phyloP scores from a whole-genome alignment of 2,888 invertebrate genomes.

The Andrena flavipes region DNA sequence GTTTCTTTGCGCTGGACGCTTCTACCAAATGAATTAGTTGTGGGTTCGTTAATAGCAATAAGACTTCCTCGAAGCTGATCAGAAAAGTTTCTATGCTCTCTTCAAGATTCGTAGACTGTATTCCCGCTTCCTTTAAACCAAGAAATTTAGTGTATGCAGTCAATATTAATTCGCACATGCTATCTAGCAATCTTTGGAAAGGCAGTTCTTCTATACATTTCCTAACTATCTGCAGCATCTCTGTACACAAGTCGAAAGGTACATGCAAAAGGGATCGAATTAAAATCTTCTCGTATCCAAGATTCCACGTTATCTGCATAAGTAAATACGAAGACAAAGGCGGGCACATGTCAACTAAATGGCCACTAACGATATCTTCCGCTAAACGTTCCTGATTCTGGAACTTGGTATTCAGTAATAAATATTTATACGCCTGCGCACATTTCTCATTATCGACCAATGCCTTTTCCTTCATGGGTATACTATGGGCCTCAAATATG shows the following conservation, averaged over 20 bases:
- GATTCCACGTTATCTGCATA: slow-evolving; percentile 76
- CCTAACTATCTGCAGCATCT: slow-evolving; percentile 73
- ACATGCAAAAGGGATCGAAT: slow-evolving; percentile 75
- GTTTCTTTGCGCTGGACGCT: slow-evolving; percentile 47
- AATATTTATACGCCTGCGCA: slow-evolving; percentile 73
- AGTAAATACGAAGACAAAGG: slow-evolving; percentile 79
- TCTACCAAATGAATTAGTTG: slow-evolving; percentile 65
- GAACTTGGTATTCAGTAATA: slow-evolving; percentile 80
- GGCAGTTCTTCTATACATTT: slow-evolving; percentile 73
- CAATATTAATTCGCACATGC: slow-evolving; percentile 56
- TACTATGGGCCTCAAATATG: slow-evolving; percentile 47
- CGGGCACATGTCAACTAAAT: slow-evolving; percentile 79
- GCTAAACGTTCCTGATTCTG: slow-evolving; percentile 73
- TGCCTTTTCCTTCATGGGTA: slow-evolving; percentile 28
- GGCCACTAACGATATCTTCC: slow-evolving; percentile 77
- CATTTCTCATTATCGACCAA: slow-evolving; percentile 46
- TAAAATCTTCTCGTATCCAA: slow-evolving; percentile 77
- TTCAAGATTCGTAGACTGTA: slow-evolving; percentile 66
- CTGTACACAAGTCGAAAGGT: slow-evolving; percentile 78
- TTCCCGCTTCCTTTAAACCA: slow-evolving; percentile 59
- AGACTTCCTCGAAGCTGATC: slow-evolving; percentile 72
- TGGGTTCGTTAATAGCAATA: slow-evolving; percentile 65
- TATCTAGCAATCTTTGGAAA: slow-evolving; percentile 67
- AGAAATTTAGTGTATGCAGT: slow-evolving; percentile 74
- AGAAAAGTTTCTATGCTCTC: slow-evolving; percentile 66